Base-by-base conservation (phyloP, 1,140 invertebrate genomes). In the Geopemphigus sp. region DNA sequence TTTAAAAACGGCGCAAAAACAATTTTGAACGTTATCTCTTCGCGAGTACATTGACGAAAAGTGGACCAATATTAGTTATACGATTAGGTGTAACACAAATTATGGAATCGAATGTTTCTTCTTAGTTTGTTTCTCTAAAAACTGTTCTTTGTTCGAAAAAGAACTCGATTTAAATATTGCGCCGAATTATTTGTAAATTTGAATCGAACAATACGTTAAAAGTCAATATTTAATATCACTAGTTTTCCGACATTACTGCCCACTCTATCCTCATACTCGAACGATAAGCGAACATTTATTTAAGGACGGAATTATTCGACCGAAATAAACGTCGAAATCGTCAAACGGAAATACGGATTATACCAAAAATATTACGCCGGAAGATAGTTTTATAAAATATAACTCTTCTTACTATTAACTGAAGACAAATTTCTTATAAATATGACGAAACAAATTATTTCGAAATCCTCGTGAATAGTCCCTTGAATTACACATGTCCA, bases 271-370 rank as follows among this genome's bases (percentile, higher is more conserved):
- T 39, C 53, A 4, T 74, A 15, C 29, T 14, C 14, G 8, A 57
- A 73, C 15, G 29, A 54, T 57, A 57, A 57, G 4, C 3, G 29
- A 17, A 72, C 54, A 72, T 72, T 72, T 24, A 57, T 74, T 57
- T 74, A 57, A 22, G 32, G 5, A n/a, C n/a, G n/a, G n/a, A n/a
- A 39, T 74, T 32, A 32, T 45, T 5, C 1, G 57, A 74, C 54
- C 53, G 72, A 74, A 57, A 74, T 74, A 57, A 39, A 57, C 26
- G 57, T 22, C 57, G 17, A 22, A 74, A 74, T 5, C 57, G 22
- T 56, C 12, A 56, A 22, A 29, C 70, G 24, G 22, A 73, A 29
- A n/a, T 73, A 73, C 29, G 3, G 26, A 53, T 53, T 26, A 32
- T 17, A 24, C 29, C 19, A 10, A n/a, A 74, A 45, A 2, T 39